These are phyloP conservation scores for Carposina sasakii DNA, from an alignment of 1,140 invertebrate species.

Conservation along the genomic window DNA sequence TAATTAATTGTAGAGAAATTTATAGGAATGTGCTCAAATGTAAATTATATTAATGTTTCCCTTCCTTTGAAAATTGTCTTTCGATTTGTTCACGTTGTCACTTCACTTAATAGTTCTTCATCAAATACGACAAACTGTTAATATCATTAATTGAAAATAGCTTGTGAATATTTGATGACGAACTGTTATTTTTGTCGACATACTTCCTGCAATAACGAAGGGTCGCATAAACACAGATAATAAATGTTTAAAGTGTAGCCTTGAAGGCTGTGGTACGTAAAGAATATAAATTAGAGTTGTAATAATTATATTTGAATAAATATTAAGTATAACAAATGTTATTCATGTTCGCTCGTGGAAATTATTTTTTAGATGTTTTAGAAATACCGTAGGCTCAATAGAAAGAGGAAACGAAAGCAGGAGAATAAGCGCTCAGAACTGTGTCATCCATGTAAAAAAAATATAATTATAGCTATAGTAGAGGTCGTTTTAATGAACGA, in stretches of 20 bases:
- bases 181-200: neutral
- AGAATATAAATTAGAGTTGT: neutral
- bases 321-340: neutral
- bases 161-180: neutral
- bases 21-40: conserved; percentile 51
- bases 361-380: too few species aligned
- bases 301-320: neutral
- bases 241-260: conserved; percentile 31
- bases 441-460: too few species aligned
- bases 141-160: neutral
- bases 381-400: too few species aligned
- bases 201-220: neutral
- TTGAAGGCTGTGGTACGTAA: conserved; percentile 44
- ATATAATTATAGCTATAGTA: too few species aligned
- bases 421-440: too few species aligned
- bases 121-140: neutral
- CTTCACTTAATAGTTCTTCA: neutral
- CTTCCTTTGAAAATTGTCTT: conserved; percentile 21
- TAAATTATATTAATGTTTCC: conserved; percentile 35
- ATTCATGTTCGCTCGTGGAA: too few species aligned
- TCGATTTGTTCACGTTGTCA: neutral
- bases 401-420: too few species aligned
- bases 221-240: conserved; percentile 22
- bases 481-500: too few species aligned
- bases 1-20: neutral